These are phyloP conservation scores for Turnix velox DNA, from an alignment of 2,113 vertebrate species.

Conservation along the genomic window DNA sequence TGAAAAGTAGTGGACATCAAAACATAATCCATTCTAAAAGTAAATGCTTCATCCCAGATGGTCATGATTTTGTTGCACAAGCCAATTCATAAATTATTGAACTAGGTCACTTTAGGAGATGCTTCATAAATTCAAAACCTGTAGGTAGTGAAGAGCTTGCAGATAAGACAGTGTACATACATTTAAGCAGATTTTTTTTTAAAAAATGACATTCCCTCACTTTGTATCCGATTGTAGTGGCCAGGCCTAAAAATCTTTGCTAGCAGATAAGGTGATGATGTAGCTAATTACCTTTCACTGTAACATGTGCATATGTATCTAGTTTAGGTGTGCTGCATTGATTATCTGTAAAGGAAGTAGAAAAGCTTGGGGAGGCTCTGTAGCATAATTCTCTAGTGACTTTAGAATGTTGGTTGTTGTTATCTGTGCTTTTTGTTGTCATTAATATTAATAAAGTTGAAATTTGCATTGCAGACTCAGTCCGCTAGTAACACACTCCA, in stretches of 20 bases:
- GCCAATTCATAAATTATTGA: not conserved
- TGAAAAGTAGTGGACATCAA: not conserved
- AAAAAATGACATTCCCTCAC: not conserved
- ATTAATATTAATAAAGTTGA: constrained; percentile 75
- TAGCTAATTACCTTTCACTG: not conserved
- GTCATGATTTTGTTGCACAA: not conserved
- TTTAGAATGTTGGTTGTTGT: constrained; percentile 55
- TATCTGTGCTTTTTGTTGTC: constrained; percentile 62
- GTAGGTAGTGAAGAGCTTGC: not conserved
- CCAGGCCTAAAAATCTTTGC: not conserved
- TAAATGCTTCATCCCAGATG: not conserved
- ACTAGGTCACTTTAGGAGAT: not conserved
- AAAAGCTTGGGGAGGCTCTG: constrained; percentile 12
- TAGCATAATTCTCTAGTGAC: not conserved
- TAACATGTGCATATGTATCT: not conserved
- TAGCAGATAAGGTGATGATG: not conserved
- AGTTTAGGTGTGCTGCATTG: not conserved
- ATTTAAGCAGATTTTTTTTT: not conserved
- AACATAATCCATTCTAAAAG: not conserved
- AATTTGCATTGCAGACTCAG: constrained; percentile 89
- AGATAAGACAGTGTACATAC: not conserved
- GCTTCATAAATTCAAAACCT: not conserved
- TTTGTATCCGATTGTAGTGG: not conserved
- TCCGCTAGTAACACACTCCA: constrained; percentile 98
- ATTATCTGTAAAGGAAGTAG: not conserved